phyloP scores from a whole-genome alignment of 2,113 vertebrate species.

The Suricata suricatta region DNA sequence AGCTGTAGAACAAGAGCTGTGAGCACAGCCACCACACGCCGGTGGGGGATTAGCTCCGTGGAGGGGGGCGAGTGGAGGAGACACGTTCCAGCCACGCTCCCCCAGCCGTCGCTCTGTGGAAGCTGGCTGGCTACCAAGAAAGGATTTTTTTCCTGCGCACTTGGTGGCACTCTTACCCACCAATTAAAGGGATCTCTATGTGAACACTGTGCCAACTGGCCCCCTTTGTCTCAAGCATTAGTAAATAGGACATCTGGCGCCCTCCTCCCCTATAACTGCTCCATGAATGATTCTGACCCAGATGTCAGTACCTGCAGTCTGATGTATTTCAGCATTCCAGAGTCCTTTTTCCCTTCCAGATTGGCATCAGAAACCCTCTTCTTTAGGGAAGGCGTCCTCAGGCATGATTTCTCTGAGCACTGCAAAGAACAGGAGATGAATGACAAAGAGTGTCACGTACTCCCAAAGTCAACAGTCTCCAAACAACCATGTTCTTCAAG shows the following conservation, averaged over 20 bases:
- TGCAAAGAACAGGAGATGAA: slow-evolving; percentile 69
- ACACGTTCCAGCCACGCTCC: not conserved
- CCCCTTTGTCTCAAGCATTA: not conserved
- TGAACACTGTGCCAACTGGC: not conserved
- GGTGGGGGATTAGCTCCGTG: not conserved
- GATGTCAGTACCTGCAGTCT: slow-evolving; percentile 92
- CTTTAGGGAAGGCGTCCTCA: slow-evolving; percentile 97
- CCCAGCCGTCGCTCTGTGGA: not conserved
- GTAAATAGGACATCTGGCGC: not conserved
- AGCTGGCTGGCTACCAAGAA: not conserved
- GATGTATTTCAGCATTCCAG: slow-evolving; percentile 98
- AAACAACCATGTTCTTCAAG: not conserved
- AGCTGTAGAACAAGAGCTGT: not conserved
- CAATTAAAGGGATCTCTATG: not conserved
- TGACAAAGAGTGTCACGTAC: not conserved
- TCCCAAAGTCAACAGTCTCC: not conserved
- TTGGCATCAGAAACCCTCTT: slow-evolving; percentile 92
- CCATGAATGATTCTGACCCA: not conserved
- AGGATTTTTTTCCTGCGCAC: not conserved
- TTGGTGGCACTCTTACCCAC: not conserved
- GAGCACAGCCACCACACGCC: accelerated
- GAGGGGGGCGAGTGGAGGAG: not conserved
- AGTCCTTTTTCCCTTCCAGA: slow-evolving; percentile 97
- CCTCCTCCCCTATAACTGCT: not conserved
- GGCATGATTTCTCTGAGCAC: slow-evolving; percentile 98